Evolutionary conservation across 2,888 invertebrate genomes (phyloP).

Genomic region (Noctua janthe): DNA sequence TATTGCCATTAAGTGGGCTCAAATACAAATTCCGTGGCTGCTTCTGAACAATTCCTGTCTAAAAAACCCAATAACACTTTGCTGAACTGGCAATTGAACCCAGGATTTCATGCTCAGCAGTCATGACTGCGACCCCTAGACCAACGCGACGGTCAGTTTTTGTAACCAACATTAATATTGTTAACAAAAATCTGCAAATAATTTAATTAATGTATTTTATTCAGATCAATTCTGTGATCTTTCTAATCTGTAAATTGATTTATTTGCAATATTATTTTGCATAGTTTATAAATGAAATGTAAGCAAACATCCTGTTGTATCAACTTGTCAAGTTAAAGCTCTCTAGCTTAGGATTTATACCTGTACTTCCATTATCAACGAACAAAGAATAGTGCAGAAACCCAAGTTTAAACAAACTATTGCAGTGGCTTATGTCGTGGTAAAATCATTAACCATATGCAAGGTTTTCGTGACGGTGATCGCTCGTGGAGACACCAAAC

Average conservation of each 20-base stretch:
- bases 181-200: not conserved
- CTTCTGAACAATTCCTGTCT: not conserved
- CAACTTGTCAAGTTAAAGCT: constrained; percentile 37
- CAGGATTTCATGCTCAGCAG: not conserved
- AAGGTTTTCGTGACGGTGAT: not conserved
- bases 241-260: constrained; percentile 4
- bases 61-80: not conserved
- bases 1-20: not conserved
- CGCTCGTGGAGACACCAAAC: not conserved
- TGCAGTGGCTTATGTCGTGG: not conserved
- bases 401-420: not conserved
- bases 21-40: not conserved
- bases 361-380: constrained; percentile 2
- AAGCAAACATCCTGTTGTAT: constrained; percentile 38
- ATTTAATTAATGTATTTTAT: not conserved
- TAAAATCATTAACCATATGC: not conserved
- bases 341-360: constrained; percentile 39
- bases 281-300: constrained; percentile 7
- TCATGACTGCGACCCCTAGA: not conserved
- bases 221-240: not conserved
- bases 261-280: constrained; percentile 6
- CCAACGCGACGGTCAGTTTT: not conserved
- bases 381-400: constrained; percentile 24
- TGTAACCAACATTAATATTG: not conserved
- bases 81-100: not conserved